A percentile compares a stretch with the other conserved stretches of the same genome.
These are phyloP conservation scores for Gephyroberyx darwinii DNA, from an alignment of 2,797 vertebrate genomes.

Conservation along the genomic window DNA sequence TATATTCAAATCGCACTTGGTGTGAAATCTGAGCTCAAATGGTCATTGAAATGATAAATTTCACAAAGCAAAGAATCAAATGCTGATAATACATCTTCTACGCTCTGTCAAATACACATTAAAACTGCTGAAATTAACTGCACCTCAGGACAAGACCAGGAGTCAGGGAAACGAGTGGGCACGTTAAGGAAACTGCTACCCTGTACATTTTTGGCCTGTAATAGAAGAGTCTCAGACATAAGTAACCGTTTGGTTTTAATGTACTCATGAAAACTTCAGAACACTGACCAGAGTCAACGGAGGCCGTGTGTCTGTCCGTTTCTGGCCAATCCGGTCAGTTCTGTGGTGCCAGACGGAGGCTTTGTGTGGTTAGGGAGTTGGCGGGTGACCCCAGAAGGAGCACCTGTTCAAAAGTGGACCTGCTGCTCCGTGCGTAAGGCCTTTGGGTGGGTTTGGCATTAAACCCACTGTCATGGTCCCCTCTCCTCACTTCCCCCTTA, in stretches of 20 bases:
- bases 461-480: constrained; percentile 64
- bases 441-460: constrained; percentile 70
- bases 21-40: constrained; percentile 65
- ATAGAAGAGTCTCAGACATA: constrained; percentile 32
- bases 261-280: constrained; percentile 51
- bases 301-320: constrained; percentile 46
- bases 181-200: constrained; percentile 33
- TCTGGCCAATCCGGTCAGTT: constrained; percentile 42
- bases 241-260: constrained; percentile 54
- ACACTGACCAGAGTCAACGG: constrained; percentile 54
- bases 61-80: constrained; percentile 65
- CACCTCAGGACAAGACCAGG: constrained; percentile 54
- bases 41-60: constrained; percentile 72
- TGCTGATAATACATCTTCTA: constrained; percentile 74
- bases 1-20: constrained; percentile 72
- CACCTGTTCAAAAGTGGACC: constrained; percentile 71
- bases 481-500: constrained; percentile 50
- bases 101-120: constrained; percentile 70
- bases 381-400: constrained; percentile 63
- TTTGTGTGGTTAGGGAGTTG: constrained; percentile 66
- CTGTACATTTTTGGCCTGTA: constrained; percentile 27
- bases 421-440: constrained; percentile 58
- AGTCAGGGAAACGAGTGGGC: constrained; percentile 46
- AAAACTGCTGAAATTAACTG: constrained; percentile 67
- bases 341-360: constrained; percentile 65